These are phyloP conservation scores for Lasioglossum malachurum DNA, from an alignment of 2,888 invertebrate genomes.

Conservation along the genomic window DNA sequence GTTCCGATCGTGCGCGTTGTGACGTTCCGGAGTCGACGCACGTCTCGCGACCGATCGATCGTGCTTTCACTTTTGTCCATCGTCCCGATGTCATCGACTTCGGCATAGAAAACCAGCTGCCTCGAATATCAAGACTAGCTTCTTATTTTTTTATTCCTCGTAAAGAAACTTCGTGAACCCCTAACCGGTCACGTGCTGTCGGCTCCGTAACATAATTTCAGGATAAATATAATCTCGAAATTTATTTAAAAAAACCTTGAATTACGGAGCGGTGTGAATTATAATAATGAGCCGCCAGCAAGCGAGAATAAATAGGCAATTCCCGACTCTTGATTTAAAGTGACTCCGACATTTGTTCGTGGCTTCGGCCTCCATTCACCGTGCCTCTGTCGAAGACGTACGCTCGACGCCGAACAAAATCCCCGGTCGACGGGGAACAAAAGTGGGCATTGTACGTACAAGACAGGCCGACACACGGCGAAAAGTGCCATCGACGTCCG, in stretches of 20 bases:
- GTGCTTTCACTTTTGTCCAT: slow-evolving; percentile 76
- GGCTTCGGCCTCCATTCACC: slow-evolving; percentile 5
- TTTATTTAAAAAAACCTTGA: not conserved
- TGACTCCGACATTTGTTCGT: slow-evolving; percentile 1
- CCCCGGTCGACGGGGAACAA: slow-evolving; percentile 31
- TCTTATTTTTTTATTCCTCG: slow-evolving; percentile 34
- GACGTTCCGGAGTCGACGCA: slow-evolving; percentile 66
- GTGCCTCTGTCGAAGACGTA: slow-evolving; percentile 29
- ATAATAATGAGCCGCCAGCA: not conserved
- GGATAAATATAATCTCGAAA: not conserved
- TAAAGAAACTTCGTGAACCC: not conserved
- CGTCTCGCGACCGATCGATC: slow-evolving; percentile 68
- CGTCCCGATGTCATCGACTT: slow-evolving; percentile 56
- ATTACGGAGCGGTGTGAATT: not conserved
- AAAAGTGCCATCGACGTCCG: slow-evolving; percentile 62
- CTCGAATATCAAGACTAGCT: slow-evolving; percentile 26
- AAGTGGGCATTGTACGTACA: slow-evolving; percentile 53
- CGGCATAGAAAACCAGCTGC: slow-evolving; percentile 23
- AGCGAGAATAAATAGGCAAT: not conserved
- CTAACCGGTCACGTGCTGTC: not conserved
- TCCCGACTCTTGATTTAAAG: not conserved
- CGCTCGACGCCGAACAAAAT: slow-evolving; percentile 19
- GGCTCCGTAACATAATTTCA: not conserved
- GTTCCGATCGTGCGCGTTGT: slow-evolving; percentile 61
- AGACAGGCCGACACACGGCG: slow-evolving; percentile 42